phyloP scores from a whole-genome alignment of 2,113 vertebrate genomes.

The Calonectris borealis region DNA sequence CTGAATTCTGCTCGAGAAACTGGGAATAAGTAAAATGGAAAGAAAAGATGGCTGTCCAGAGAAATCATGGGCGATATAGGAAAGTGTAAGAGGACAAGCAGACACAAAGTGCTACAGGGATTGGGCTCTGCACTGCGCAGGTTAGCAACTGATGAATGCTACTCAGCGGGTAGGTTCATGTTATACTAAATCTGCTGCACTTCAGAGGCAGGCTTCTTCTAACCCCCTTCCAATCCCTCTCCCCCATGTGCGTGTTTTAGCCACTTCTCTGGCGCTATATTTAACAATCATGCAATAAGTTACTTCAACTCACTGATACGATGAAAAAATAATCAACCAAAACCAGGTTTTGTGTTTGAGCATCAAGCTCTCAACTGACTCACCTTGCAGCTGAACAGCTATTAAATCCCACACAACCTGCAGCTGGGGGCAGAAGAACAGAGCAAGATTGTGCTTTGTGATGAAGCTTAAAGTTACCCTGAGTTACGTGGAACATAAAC shows the following conservation, averaged over 20 bases:
- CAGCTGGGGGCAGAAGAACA: background rate
- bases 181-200: background rate
- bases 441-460: background rate
- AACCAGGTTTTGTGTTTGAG: background rate
- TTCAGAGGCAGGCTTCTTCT: background rate
- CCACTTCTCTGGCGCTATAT: background rate
- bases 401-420: background rate
- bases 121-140: background rate
- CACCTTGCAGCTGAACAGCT: background rate
- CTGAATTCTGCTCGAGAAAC: background rate
- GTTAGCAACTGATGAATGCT: background rate
- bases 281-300: background rate
- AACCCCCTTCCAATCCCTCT: fast-evolving
- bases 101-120: background rate
- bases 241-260: background rate
- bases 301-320: background rate
- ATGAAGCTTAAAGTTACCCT: background rate
- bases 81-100: background rate
- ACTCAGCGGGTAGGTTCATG: too few relatives aligned
- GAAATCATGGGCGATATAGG: background rate
- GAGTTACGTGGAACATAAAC: background rate
- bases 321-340: background rate
- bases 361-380: background rate
- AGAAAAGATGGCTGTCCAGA: background rate
- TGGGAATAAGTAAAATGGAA: background rate